Base-by-base conservation (phyloP, 1,140 invertebrate species). In the Maniola jurtina region DNA sequence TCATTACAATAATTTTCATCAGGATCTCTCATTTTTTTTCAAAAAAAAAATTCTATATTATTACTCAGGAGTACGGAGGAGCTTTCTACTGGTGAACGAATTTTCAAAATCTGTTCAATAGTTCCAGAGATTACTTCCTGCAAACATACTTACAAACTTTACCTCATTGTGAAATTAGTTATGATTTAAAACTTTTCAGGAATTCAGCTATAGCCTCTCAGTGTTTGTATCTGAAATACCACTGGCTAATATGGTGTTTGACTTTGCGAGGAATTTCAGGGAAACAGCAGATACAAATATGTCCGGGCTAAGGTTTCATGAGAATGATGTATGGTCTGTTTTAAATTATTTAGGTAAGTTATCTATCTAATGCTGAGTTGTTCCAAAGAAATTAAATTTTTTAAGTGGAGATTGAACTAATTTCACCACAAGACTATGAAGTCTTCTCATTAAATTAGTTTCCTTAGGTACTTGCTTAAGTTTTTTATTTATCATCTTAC, bases 191-290 rank as follows among this genome's bases (percentile, higher is more conserved):
- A 42, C 15, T 73, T 89, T 83, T 58, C 68, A 92, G 84, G 81
- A 92, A n/a, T 93, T 92, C 66, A 90, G 86, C 62, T 93, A 93
- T 70, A 87, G 89, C n/a, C 76, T 93, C 7, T 93, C 92, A 14
- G 88, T 93, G 35, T 93, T 93, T 78, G 82, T 90, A 64, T 92
- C 91, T 13, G 93, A 93, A 78, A 92, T 93, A 61, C 91, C 92
- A 5, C 71, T 92, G 42, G 76, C 84, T 3, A 90, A 89, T 61
- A 90, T 90, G 86, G 75, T 86, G 13, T 88, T 90, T 72, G 70
- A 75, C 10, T 87, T 86, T 66, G 77, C 88, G 4, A 86, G 80
- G 54, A 61, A 71, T 0, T 66, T 90, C 14, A 64, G 85, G 61
- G 50, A 76, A 9, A 69, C 60, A 13, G 62, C 52, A 6, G 64